Base-by-base conservation (phyloP, 2,797 vertebrate species). In the Nannoperca australis region DNA sequence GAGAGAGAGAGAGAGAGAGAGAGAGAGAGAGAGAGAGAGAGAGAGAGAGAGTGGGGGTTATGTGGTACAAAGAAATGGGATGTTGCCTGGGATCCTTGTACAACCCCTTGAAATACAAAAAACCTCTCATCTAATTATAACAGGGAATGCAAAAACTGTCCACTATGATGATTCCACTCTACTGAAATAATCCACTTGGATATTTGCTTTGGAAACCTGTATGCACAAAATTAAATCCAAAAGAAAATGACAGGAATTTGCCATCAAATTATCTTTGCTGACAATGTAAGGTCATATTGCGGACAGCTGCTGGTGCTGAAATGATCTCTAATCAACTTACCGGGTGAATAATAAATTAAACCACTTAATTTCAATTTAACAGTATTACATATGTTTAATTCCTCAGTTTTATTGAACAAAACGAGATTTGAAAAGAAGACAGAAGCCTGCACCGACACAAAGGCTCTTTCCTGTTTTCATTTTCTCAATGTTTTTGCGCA, bases 21-120 rank as follows among this genome's bases (percentile, higher is more conserved):
- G 24, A 27, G 24, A 27, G 24, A 27, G 24, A 27, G 24, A 27
- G 24, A 27, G 24, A 27, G 24, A 27, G 24, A 27, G 24, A 27
- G 24, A 27, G 24, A 27, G 24, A 27, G 24, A 56, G 30, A 38
- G 17, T 15, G 42, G 42, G 4, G 44, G 51, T 63, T 63, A 59
- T 78, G 56, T 72, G 36, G 67, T 45, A 71, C 66, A 70, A 15
- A 51, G 22, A 76, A 69, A 42, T 47, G 17, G 49, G 45, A 51
- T 50, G 36, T 61, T 63, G 40, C 74, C 50, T 63, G 22, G 27
- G 38, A 68, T 74, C 40, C 40, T 40, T 68, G 27, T 34, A 49
- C 42, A 62, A 60, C 34, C 7, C 50, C 8, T 24, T 51, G 34
- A 70, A 77, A 61, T 51, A 72, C 36, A 68, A 49, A 56, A 50